Evolutionary conservation across 2,888 invertebrate species (phyloP).

Genomic region (Orgyia antiqua): DNA sequence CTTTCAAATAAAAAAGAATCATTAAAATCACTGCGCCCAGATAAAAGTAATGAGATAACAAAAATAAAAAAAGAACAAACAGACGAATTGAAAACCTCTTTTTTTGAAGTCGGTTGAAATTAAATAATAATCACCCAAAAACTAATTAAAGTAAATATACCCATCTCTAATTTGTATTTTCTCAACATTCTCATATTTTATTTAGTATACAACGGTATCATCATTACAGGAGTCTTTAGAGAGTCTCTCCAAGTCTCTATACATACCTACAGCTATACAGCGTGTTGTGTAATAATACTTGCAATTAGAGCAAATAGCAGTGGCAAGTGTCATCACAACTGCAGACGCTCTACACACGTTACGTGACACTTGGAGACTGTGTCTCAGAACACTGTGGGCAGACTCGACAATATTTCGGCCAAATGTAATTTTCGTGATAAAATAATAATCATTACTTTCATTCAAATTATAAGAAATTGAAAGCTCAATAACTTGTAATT

Average conservation of each 20-base stretch:
- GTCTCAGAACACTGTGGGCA: constrained; percentile 25
- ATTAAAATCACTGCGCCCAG: too few species aligned
- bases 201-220: not conserved
- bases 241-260: constrained; percentile 2
- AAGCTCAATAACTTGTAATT: too few species aligned
- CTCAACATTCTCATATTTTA: not conserved
- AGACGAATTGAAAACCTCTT: too few species aligned
- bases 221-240: constrained; percentile 7
- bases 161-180: not conserved
- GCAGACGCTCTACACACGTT: constrained; percentile 31
- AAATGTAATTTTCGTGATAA: too few species aligned
- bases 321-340: constrained; percentile 40
- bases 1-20: too few species aligned
- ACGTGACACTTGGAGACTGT: constrained; percentile 34
- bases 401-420: not conserved
- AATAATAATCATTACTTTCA: too few species aligned
- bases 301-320: constrained; percentile 47
- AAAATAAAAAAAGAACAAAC: too few species aligned
- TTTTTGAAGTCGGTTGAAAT: too few species aligned
- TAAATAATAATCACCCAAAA: too few species aligned
- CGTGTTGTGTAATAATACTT: constrained; percentile 37
- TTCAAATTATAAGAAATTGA: too few species aligned
- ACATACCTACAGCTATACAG: constrained; percentile 5
- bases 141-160: not conserved
- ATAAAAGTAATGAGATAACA: too few species aligned